Evolutionary conservation across 2,113 vertebrate species (phyloP), one percentile per base, ranked within the genome.

Genomic region (Serinus canaria): DNA sequence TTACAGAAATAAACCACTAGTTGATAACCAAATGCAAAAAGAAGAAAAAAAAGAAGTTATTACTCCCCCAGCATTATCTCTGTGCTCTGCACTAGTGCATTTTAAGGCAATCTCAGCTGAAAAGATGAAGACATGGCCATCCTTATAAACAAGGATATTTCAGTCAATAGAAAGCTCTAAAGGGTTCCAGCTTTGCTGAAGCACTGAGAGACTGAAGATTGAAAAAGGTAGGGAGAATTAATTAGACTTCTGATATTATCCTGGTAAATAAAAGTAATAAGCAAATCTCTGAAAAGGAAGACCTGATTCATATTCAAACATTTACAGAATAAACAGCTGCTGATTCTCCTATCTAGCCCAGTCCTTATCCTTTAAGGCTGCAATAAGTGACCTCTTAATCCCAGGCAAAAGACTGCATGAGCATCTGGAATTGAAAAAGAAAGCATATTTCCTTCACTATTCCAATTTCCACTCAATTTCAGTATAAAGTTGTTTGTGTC

Each of bases 311-410:
- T 97, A 96, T 95, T 95, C 94, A 96, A 95, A 96, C 97, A 95
- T 95, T 97, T 97, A 96, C 84, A 90, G 94, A 96, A 96, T 97
- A 97, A 97, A 96, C 96, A 96, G 93, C 90, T 94, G 72, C 94
- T 83, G 95, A 93, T 86, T 95, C 82, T 94, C 55, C 94, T 92
- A 91, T 94, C 89, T 95, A 94, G 84, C 76, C 83, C 83, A 89
- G 62, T 82, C 92, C 46, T 63, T 77, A 90, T 91, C 96, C 95
- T 96, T 95, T 94, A 94, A 96, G 92, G 67, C 94, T 94, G 93
- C 95, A 97, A 90, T 95, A 97, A 95, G 49, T 68, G 92, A 96
- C 44, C 77, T 94, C 94, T 95, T 97, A 92, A 93, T 97, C 84
- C 58, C n/a, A 76, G 69, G 82, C 62, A 94, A 92, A 94, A 95